Evolutionary conservation across 2,113 vertebrate genomes (phyloP).

Genomic region (Burhinus oedicnemus): DNA sequence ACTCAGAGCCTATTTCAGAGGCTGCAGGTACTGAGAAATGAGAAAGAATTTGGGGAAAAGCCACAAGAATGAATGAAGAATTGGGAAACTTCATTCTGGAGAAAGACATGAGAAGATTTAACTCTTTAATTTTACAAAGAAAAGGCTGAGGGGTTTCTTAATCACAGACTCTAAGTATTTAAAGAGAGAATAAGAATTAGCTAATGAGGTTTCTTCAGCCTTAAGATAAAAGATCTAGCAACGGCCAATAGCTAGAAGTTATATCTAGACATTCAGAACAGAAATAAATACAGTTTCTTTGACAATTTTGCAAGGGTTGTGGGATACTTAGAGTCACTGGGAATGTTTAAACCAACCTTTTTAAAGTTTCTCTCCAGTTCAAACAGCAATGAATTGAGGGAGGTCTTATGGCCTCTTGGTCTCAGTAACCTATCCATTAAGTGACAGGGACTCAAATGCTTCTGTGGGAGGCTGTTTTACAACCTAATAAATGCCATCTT

Average conservation of each 20-base stretch:
- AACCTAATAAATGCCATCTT: conserved; percentile 4
- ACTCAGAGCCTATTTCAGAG: not conserved
- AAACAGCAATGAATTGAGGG: not conserved
- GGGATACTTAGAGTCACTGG: not conserved
- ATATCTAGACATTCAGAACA: not conserved
- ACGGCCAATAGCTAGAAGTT: not conserved
- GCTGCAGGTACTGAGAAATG: not conserved
- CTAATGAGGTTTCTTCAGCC: not conserved
- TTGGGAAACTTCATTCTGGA: not conserved
- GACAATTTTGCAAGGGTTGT: not conserved
- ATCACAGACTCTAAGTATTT: not conserved
- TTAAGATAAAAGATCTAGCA: not conserved
- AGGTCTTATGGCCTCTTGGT: not conserved
- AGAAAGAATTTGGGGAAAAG: not conserved
- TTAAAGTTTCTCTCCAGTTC: not conserved
- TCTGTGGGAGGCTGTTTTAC: conserved; percentile 14
- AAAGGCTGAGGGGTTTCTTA: not conserved
- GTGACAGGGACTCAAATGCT: not conserved
- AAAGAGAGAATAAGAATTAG: not conserved
- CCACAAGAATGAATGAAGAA: not conserved
- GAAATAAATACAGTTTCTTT: not conserved
- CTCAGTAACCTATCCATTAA: not conserved
- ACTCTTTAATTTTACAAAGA: not conserved
- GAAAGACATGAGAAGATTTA: not conserved
- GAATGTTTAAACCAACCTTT: not conserved